phyloP scores from a whole-genome alignment of 2,113 vertebrate genomes.

The Vimba vimba region DNA sequence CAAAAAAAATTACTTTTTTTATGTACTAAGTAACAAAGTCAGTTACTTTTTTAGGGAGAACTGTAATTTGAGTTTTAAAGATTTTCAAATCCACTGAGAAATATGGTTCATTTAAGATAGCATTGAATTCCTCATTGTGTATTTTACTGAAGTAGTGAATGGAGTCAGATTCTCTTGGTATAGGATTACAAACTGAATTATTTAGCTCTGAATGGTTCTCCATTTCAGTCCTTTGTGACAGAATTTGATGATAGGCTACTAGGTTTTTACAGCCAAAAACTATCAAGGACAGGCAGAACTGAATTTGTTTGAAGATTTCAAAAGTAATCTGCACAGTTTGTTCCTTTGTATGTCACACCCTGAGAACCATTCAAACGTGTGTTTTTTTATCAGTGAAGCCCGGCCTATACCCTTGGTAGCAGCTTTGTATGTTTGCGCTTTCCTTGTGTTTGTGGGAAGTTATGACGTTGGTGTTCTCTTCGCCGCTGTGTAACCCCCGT shows the following conservation, averaged over 20 bases:
- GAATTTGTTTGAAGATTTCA: background rate
- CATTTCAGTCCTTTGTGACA: slow-evolving; percentile 43
- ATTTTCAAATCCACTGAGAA: background rate
- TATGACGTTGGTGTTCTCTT: slow-evolving; percentile 32
- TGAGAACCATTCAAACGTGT: background rate
- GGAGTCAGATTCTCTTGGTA: slow-evolving; percentile 1
- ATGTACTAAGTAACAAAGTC: no score
- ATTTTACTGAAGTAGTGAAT: background rate
- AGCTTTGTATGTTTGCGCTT: background rate
- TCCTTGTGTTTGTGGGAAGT: slow-evolving; percentile 32
- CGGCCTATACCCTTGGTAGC: background rate
- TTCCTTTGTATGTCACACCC: background rate
- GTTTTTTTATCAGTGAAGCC: background rate
- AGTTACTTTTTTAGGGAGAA: no score
- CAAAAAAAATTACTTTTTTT: no score
- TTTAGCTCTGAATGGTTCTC: slow-evolving; percentile 21
- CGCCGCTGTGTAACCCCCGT: slow-evolving; percentile 32
- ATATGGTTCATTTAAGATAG: slow-evolving; percentile 12
- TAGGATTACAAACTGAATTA: slow-evolving; percentile 51
- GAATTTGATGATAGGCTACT: no score
- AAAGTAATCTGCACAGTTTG: background rate
- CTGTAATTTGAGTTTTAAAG: background rate
- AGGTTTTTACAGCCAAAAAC: background rate
- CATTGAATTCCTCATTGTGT: slow-evolving; percentile 29
- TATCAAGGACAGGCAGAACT: background rate